phyloP scores from a whole-genome alignment of 2,797 vertebrate genomes.

The Lagodon rhomboides region DNA sequence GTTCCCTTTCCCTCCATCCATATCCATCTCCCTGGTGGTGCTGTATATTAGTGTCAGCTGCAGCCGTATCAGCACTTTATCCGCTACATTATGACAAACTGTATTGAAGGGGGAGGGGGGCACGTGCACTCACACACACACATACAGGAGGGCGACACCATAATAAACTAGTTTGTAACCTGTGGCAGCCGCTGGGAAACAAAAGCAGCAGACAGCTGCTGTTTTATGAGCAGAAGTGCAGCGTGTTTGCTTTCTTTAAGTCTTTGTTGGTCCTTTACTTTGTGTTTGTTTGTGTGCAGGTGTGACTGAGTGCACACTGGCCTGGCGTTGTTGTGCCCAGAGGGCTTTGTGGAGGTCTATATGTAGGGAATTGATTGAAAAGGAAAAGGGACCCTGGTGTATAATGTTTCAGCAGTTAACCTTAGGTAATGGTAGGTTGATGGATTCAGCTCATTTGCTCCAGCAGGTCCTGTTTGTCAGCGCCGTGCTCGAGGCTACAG shows the following conservation, averaged over 20 bases:
- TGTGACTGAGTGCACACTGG: constrained; percentile 42
- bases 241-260: constrained; percentile 42
- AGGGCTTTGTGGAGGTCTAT: constrained; percentile 60
- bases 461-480: constrained; percentile 63
- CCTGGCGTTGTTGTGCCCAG: constrained; percentile 44
- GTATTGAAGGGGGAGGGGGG: constrained; percentile 24
- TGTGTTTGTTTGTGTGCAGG: constrained; percentile 32
- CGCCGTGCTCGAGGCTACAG: constrained; percentile 40
- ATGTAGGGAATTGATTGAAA: constrained; percentile 67
- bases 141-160: constrained; percentile 1
- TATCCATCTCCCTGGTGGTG: constrained; percentile 54
- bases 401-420: constrained; percentile 71
- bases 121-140: not conserved
- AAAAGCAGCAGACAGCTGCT: constrained; percentile 17
- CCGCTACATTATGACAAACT: constrained; percentile 68
- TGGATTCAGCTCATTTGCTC: constrained; percentile 67
- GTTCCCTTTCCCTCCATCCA: constrained; percentile 47
- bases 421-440: constrained; percentile 66
- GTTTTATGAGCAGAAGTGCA: constrained; percentile 31
- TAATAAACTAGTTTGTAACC: constrained; percentile 53
- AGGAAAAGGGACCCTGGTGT: constrained; percentile 59
- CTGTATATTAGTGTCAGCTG: constrained; percentile 60
- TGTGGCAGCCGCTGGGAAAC: constrained; percentile 30
- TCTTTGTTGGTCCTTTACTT: constrained; percentile 25
- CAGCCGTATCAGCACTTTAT: constrained; percentile 78